phyloP scores from a whole-genome alignment of 2,888 invertebrate species.

The Hirtodrosophila trivittata region DNA sequence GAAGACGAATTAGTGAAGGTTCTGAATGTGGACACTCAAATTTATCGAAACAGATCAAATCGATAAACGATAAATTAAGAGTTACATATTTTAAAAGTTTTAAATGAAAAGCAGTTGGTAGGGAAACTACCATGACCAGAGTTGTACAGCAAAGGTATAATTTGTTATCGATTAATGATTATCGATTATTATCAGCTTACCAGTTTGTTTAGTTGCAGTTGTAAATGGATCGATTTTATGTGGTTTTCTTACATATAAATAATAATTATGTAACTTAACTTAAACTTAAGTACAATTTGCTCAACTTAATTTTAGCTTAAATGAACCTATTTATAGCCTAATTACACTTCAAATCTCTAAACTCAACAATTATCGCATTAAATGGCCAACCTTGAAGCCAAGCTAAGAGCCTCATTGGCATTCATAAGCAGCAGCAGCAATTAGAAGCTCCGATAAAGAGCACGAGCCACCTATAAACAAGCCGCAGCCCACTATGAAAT shows the following conservation, averaged over 20 bases:
- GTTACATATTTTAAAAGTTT: too few species aligned
- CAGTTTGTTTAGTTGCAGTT: not conserved
- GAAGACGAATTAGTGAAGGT: conserved; percentile 28
- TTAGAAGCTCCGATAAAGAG: conserved; percentile 24
- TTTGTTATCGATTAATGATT: not conserved
- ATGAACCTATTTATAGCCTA: conserved; percentile 41
- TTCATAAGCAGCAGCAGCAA: conserved; percentile 36
- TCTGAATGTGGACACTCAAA: not conserved
- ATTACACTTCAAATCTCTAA: conserved; percentile 37
- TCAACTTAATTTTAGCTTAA: conserved; percentile 5
- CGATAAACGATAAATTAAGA: too few species aligned
- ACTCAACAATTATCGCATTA: conserved; percentile 22
- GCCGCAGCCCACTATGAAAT: conserved; percentile 18
- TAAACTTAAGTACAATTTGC: conserved; percentile 24
- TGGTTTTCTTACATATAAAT: not conserved
- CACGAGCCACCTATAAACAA: not conserved
- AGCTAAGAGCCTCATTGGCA: conserved; percentile 36
- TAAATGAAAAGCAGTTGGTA: too few species aligned
- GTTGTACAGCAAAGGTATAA: too few species aligned
- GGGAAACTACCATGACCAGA: too few species aligned
- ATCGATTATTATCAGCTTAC: too few species aligned
- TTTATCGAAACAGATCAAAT: not conserved
- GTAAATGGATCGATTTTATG: conserved; percentile 68
- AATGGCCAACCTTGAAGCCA: conserved; percentile 2
- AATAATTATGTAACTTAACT: conserved; percentile 27